Conservation (phyloP, 1,140 invertebrate genomes). For the Drosophila seguyi region DNA sequence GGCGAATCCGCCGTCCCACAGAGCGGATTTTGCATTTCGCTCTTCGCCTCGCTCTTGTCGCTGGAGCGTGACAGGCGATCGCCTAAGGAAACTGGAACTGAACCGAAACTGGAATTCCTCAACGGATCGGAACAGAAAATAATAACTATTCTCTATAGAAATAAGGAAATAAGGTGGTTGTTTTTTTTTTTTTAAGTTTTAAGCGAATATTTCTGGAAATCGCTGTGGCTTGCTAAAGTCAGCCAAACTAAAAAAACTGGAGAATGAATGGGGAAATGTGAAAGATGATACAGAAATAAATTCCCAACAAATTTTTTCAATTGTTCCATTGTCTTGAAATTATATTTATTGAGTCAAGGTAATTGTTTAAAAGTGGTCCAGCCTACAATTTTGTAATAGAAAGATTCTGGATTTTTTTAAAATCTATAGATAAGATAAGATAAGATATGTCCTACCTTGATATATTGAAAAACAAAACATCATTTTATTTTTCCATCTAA, state of each 20-base stretch:
- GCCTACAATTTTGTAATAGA: no score
- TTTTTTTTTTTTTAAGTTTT: conserved; percentile 17
- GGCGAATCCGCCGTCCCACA: conserved; percentile 27
- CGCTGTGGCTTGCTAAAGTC: conserved; percentile 13
- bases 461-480: neutral
- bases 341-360: no score
- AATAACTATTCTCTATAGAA: conserved; percentile 8
- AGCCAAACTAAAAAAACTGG: conserved; percentile 7
- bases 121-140: conserved; percentile 7
- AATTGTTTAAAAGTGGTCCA: no score
- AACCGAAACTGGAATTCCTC: conserved; percentile 23
- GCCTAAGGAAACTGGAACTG: conserved; percentile 17
- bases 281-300: neutral
- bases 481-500: neutral
- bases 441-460: no score
- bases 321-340: no score
- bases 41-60: conserved; percentile 21
- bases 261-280: neutral
- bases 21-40: conserved; percentile 16
- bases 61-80: conserved; percentile 39
- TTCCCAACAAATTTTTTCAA: neutral
- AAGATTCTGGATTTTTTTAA: neutral
- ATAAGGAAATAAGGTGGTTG: conserved; percentile 12
- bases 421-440: neutral
- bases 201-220: conserved; percentile 17